Evolutionary conservation across 1,140 invertebrate species (phyloP).

Genomic region (Propsilocerus akamusi): DNA sequence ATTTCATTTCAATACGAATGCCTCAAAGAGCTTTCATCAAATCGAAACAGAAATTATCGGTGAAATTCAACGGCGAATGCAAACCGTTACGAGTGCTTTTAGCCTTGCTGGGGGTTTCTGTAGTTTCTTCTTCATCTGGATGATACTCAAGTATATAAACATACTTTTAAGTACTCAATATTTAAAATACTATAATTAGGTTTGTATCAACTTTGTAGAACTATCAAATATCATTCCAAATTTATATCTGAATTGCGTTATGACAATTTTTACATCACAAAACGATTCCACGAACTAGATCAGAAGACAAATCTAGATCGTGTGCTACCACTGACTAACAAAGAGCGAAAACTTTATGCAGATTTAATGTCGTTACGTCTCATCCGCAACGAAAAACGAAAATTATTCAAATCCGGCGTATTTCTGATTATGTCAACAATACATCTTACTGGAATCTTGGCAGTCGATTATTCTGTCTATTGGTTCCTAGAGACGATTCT

Average conservation of each 20-base stretch:
- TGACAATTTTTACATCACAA: conserved; percentile 55
- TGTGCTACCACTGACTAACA: conserved; percentile 45
- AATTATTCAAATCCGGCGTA: conserved; percentile 35
- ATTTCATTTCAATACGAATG: conserved; percentile 39
- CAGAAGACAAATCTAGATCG: conserved; percentile 35
- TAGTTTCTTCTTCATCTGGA: conserved; percentile 9
- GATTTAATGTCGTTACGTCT: conserved; percentile 37
- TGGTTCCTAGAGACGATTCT: conserved; percentile 48
- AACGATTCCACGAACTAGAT: conserved; percentile 47
- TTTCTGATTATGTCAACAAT: conserved; percentile 39
- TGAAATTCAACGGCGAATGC: conserved; percentile 31
- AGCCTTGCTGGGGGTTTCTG: conserved; percentile 9
- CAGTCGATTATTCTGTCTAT: conserved; percentile 53
- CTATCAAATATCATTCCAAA: conserved; percentile 47
- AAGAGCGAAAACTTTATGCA: conserved; percentile 29
- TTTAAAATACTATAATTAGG: not conserved
- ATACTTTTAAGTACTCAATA: not conserved
- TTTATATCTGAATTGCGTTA: conserved; percentile 50
- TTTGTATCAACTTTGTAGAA: conserved; percentile 30
- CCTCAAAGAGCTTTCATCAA: conserved; percentile 26
- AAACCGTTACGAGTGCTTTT: conserved; percentile 20
- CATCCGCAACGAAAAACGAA: conserved; percentile 34
- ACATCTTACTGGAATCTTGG: conserved; percentile 46
- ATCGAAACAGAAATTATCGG: conserved; percentile 30
- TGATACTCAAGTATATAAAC: conserved; percentile 14